phyloP scores from a whole-genome alignment of 2,113 vertebrate species.

The Trachemys scripta region DNA sequence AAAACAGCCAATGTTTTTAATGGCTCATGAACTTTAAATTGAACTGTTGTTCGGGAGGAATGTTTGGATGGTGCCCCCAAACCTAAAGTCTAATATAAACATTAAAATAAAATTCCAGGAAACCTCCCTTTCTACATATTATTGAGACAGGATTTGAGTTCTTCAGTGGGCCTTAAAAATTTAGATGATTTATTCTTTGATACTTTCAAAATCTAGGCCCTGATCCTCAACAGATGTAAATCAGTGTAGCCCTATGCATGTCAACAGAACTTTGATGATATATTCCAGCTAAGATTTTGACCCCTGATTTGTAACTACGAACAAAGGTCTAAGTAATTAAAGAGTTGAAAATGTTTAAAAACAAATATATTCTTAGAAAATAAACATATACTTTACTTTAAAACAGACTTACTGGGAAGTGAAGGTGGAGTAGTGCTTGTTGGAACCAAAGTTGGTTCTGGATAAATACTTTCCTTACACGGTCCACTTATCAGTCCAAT shows the following conservation, averaged over 20 bases:
- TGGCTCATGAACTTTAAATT: neutral
- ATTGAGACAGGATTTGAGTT: neutral
- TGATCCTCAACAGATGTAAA: neutral
- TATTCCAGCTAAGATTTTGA: neutral
- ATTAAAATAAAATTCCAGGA: neutral
- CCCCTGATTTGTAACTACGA: neutral
- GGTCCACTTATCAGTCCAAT: slow-evolving; percentile 79
- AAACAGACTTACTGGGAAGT: slow-evolving; percentile 81
- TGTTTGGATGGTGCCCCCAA: neutral
- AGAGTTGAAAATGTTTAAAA: neutral
- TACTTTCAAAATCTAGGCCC: neutral
- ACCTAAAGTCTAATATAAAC: neutral
- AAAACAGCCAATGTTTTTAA: neutral
- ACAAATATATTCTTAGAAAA: neutral
- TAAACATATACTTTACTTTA: neutral
- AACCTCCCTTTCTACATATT: neutral
- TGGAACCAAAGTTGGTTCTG: slow-evolving; percentile 89
- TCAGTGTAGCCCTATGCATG: neutral
- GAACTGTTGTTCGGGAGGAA: neutral
- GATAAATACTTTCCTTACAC: slow-evolving; percentile 80
- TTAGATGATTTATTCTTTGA: neutral
- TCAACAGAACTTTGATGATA: neutral
- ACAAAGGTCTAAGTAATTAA: neutral
- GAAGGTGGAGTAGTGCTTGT: slow-evolving; percentile 66
- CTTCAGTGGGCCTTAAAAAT: neutral